phyloP scores from a whole-genome alignment of 1,140 invertebrate species.

The Teleopsis dalmanni region DNA sequence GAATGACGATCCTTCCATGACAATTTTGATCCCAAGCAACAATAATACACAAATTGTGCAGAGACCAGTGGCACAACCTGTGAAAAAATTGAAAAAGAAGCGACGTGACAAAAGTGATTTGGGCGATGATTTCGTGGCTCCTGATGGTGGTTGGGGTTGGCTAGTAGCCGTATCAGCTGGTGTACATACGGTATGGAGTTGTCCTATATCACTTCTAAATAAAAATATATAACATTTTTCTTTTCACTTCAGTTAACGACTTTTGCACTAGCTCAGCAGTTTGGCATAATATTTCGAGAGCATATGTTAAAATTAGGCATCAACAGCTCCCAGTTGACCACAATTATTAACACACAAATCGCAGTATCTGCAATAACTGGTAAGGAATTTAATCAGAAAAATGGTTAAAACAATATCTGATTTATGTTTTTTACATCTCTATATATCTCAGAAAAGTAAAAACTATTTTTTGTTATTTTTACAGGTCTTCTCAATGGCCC shows the following conservation, averaged over 20 bases:
- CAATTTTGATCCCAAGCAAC: no score
- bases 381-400: slow-evolving; percentile 7
- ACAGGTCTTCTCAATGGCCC: slow-evolving; percentile 57
- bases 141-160: slow-evolving; percentile 44
- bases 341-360: slow-evolving; percentile 59
- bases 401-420: neutral
- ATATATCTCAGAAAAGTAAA: neutral
- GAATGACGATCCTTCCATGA: no score
- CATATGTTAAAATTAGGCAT: slow-evolving; percentile 51
- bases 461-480: neutral
- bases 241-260: slow-evolving; percentile 52
- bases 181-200: slow-evolving; percentile 30
- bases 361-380: slow-evolving; percentile 51
- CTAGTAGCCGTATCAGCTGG: slow-evolving; percentile 39
- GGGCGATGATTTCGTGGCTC: slow-evolving; percentile 39
- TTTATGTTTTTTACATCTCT: neutral
- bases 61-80: no score
- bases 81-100: slow-evolving; percentile 27
- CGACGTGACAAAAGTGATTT: slow-evolving; percentile 39
- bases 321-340: slow-evolving; percentile 52
- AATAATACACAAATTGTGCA: no score
- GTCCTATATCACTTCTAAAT: no score
- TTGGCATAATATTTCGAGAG: slow-evolving; percentile 57
- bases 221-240: neutral
- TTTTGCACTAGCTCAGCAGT: slow-evolving; percentile 56